Base-by-base conservation (phyloP, 2,888 invertebrate genomes). In the Alcis repandata region DNA sequence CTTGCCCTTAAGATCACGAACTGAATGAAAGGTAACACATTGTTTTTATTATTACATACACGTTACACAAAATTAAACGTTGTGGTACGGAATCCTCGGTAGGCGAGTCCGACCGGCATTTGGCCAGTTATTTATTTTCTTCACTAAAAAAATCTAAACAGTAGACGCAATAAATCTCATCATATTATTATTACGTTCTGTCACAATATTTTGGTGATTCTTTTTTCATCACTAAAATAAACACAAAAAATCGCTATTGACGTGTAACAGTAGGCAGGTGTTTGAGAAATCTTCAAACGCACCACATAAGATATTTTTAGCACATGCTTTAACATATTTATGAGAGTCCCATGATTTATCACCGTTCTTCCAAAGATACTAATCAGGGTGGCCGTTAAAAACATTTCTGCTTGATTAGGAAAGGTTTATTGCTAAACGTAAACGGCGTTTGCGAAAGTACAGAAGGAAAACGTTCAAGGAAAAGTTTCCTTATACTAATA, bases 311-410 rank as follows among this genome's bases (percentile, higher is more conserved):
- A 49, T 62, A 57, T 57, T 57, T 57, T 63, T 57, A 9, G 51
- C 19, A 49, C 36, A 15, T 40, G 8, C 17, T 56, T 59, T 59
- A 56, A 27, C 48, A 49, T 64, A 59, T 56, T 59, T 56, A 60
- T 51, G 54, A 49, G 43, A 38, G 8, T 45, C 51, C 15, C 49
- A 45, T 59, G 45, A 57, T 60, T 56, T 15, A 65, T 63, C 43
- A 52, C 51, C 45, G 27, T 22, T 15, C 40, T 27, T 40, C 20
- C 20, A 19, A 59, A 63, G 53, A 53, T 58, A 59, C 53, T 20
- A 65, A 59, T 56, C 59, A 58, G 19, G 43, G 43, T 49, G 38
- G 43, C 48, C 38, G 17, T 19, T 38, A 45, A 36, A 45, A 41
- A 51, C 41, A 40, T 54, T 56, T 63, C 45, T 43, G 15, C 27